Evolutionary conservation across 2,113 vertebrate genomes (phyloP).

Genomic region (Sclerurus mexicanus): DNA sequence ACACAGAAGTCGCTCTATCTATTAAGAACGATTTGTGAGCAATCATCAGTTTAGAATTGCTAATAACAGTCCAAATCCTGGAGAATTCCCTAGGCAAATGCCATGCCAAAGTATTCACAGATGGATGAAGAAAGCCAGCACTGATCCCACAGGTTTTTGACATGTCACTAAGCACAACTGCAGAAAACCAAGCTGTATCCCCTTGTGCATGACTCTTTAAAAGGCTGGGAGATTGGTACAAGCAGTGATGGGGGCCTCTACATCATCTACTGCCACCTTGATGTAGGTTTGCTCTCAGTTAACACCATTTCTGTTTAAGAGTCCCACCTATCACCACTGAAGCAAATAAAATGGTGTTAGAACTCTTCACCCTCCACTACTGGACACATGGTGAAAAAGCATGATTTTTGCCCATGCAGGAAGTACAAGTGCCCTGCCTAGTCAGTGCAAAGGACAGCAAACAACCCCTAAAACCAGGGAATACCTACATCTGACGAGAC

Average conservation of each 20-base stretch:
- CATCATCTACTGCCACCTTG: neutral
- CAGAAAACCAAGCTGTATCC: neutral
- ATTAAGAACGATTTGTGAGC: neutral
- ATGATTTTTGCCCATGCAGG: neutral
- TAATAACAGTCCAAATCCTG: neutral
- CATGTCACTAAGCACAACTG: neutral
- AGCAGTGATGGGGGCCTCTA: neutral
- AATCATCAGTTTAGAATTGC: neutral
- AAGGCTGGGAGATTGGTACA: neutral
- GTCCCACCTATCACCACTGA: neutral
- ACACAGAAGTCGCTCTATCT: neutral
- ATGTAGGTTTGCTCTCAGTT: neutral
- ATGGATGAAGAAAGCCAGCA: neutral
- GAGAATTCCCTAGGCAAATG: neutral
- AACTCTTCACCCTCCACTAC: neutral
- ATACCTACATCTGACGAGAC: neutral
- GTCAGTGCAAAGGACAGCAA: neutral
- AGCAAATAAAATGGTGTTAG: neutral
- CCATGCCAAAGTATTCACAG: neutral
- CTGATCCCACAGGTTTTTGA: neutral
- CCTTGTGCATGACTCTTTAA: neutral
- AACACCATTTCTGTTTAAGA: neutral
- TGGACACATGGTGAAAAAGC: fast-evolving
- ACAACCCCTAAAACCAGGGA: neutral
- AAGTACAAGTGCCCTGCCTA: neutral